phyloP scores from a whole-genome alignment of 2,113 vertebrate genomes.

The Excalfactoria chinensis region DNA sequence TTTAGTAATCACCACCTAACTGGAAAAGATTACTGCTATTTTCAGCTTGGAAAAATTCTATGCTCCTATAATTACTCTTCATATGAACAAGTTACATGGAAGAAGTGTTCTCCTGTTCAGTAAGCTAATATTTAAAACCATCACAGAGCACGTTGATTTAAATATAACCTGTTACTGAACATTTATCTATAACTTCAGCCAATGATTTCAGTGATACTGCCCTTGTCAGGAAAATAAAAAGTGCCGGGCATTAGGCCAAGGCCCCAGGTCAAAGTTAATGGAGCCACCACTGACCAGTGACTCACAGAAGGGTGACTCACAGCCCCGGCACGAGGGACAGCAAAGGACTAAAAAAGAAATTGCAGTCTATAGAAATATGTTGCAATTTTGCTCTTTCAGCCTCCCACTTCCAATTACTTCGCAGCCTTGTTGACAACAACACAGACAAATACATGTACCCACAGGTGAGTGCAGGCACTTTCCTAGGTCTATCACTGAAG shows the following conservation, averaged over 20 bases:
- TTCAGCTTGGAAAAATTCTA: not conserved
- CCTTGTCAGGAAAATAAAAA: not conserved
- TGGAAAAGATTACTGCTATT: not conserved
- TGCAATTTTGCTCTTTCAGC: not conserved
- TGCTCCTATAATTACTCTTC: not conserved
- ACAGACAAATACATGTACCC: not conserved
- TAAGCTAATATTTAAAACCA: not conserved
- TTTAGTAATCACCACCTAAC: not conserved
- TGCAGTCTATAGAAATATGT: not conserved
- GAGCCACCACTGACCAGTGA: not conserved
- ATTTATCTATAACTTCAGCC: not conserved
- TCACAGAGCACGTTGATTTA: not conserved
- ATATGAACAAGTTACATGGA: not conserved
- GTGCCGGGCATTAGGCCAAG: not conserved
- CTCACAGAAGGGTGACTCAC: not conserved
- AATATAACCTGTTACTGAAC: conserved; percentile 1
- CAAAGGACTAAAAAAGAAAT: not conserved
- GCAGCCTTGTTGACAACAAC: not conserved
- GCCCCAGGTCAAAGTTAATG: not conserved
- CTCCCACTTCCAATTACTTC: not conserved
- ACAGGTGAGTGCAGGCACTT: not conserved
- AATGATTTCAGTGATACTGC: not conserved
- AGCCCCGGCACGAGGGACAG: not conserved
- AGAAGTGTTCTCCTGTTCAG: not conserved
- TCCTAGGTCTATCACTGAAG: not conserved